Evolutionary conservation across 1,140 invertebrate species (phyloP).

Genomic region (Panagrolaimus sp.): DNA sequence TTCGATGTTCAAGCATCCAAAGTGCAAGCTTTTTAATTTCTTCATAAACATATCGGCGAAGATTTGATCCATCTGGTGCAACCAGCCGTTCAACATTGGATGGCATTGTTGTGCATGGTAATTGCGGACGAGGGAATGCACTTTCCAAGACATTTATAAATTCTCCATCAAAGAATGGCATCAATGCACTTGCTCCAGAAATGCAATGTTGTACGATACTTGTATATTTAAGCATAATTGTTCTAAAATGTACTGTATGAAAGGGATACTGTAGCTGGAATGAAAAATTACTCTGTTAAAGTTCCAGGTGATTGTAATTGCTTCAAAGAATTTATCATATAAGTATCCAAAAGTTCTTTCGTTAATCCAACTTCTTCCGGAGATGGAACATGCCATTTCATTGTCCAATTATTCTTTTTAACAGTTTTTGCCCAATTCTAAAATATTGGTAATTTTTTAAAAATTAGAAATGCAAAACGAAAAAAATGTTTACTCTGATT

Average conservation of each 20-base stretch:
- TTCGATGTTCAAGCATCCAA: slow-evolving; percentile 65
- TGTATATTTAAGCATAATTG: slow-evolving; percentile 50
- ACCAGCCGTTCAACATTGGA: slow-evolving; percentile 22
- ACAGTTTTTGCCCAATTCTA: slow-evolving; percentile 76
- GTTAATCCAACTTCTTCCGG: slow-evolving; percentile 69
- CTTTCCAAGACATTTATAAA: slow-evolving; percentile 24
- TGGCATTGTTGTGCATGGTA: slow-evolving; percentile 22
- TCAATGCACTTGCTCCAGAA: slow-evolving; percentile 36
- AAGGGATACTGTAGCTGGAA: slow-evolving; percentile 21
- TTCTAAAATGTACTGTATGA: slow-evolving; percentile 19
- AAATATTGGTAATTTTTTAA: slow-evolving; percentile 25
- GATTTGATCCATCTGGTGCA: slow-evolving; percentile 44
- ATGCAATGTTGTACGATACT: slow-evolving; percentile 32
- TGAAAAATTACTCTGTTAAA: slow-evolving; percentile 27
- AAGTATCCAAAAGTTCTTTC: slow-evolving; percentile 65
- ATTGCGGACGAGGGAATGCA: slow-evolving; percentile 24
- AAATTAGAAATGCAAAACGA: slow-evolving; percentile 24
- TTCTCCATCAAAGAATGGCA: slow-evolving; percentile 48
- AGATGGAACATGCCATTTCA: slow-evolving; percentile 74
- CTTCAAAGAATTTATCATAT: slow-evolving; percentile 65
- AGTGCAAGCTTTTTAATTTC: slow-evolving; percentile 65
- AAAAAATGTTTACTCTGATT: slow-evolving; percentile 64
- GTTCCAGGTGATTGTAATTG: slow-evolving; percentile 63
- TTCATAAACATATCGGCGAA: slow-evolving; percentile 64
- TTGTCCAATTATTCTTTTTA: slow-evolving; percentile 67